Base-by-base conservation (phyloP, 2,797 vertebrate genomes). In the Orestias chungarensis region DNA sequence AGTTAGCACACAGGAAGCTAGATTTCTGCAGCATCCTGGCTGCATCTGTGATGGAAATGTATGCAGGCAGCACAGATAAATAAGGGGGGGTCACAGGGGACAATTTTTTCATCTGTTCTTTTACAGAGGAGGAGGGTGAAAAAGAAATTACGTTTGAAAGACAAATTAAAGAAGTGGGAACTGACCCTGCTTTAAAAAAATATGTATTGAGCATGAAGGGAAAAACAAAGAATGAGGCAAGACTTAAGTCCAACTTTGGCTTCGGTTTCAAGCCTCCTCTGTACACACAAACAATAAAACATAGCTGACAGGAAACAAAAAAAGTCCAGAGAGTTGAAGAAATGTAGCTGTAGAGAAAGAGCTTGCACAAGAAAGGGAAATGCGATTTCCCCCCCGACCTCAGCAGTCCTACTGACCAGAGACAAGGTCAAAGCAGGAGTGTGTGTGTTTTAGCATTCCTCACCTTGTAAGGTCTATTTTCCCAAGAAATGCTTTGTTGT, bases 341-440 rank as follows among this genome's bases (percentile, higher is more conserved):
- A 75, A 11, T 2, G 38, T 59, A 25, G 35, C 29, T 14, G 0
- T 42, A 55, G 38, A 8, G 46, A 68, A 78, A 79, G 49, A 44
- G 55, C 68, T 77, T 68, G 75, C 67, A 46, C 61, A 73, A 80
- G 64, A 81, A 78, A 80, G 69, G 75, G 54, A 84, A 74, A 76
- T 76, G 82, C 71, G 64, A 66, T 71, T 85, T 78, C 49, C 67
- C 23, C 66, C 18, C 79, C 15, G 78, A 84, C 82, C 77, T 82
- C 74, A 72, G 79, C 62, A 68, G 27, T 35, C 70, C 62, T 27
- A 49, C 75, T 31, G 78, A 81, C 79, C 76, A 73, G 35, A 49
- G 83, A 87, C 82, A 87, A 87, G 85, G 86, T 90, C 83, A 81
- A 27, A 40, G 79, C 72, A 76, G 80, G 52, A 55, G 27, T 23